Base-by-base conservation (phyloP, 2,113 vertebrate species). In the Gymnocephalus cernua region DNA sequence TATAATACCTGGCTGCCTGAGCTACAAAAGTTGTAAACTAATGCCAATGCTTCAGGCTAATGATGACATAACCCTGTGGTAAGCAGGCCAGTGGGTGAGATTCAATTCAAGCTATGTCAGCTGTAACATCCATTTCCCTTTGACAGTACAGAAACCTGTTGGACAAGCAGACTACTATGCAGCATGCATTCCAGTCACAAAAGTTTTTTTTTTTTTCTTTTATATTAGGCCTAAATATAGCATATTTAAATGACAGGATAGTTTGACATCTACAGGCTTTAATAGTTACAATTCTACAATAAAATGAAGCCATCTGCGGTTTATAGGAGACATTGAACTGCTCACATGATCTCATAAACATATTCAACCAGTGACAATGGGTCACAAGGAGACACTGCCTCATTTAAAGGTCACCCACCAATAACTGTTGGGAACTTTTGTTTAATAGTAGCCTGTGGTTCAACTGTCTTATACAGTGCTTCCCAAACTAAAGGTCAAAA, bases 81-180 rank as follows among this genome's bases (percentile, higher is more conserved):
- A 27, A 64, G 9, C 8, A 45, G 16, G 50, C 38, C 25, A 35
- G 62, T 67, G 32, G 10, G 23, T 44, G 5, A 64, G 1, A 54
- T 71, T 25, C 18, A 48, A 44, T 32, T 66, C 23, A 35, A 25
- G 27, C 47, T 69, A 13, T 48, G 23, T 54, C 56, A 35, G 48
- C 32, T 64, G 51, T 21, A 27, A 57, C 19, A 2, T 68, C 35
- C 19, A 58, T 75, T 41, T 59, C 38, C 38, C 50, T 80, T 77
- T 11, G 68, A 89, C 74, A 80, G 57, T 63, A 48, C 65, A 85
- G n/a, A 56, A 92, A 92, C 89, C 89, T 86, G 89, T 91, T 88
- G 82, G 66, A 83, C 88, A 13, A 79, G 69, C 0, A 10, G 32
- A 47, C 15, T 10, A 68, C 25, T 32, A 15, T 18, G 11, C 1